These are phyloP conservation scores for Planiliza haematocheilus DNA, from an alignment of 2,113 vertebrate species.

Conservation along the genomic window DNA sequence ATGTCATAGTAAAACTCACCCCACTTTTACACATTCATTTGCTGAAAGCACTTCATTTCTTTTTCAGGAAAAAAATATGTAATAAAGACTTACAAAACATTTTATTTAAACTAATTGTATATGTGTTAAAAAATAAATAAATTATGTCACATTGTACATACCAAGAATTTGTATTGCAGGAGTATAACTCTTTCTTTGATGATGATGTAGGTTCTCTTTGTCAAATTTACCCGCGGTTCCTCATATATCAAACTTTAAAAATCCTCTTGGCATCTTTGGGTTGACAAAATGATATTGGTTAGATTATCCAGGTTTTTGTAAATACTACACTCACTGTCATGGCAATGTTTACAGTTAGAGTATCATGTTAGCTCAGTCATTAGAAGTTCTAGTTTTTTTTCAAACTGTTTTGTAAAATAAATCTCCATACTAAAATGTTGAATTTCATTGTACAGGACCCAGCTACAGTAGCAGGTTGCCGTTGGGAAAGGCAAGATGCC, in stretches of 20 bases:
- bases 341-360: slow-evolving; percentile 68
- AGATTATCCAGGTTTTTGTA: slow-evolving; percentile 70
- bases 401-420: slow-evolving; percentile 70
- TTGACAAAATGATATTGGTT: slow-evolving; percentile 49
- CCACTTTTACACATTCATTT: slow-evolving; percentile 69
- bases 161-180: slow-evolving; percentile 75
- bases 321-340: slow-evolving; percentile 65
- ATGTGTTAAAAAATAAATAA: slow-evolving; percentile 78
- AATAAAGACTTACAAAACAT: slow-evolving; percentile 74
- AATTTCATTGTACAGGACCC: slow-evolving; percentile 88
- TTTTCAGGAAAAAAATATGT: slow-evolving; percentile 77
- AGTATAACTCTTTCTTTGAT: slow-evolving; percentile 71
- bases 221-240: slow-evolving; percentile 58
- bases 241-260: slow-evolving; percentile 47
- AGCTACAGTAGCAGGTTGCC: slow-evolving; percentile 88
- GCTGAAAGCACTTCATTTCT: slow-evolving; percentile 84
- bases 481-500: slow-evolving; percentile 79
- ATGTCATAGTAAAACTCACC: slow-evolving; percentile 63
- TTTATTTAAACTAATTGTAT: slow-evolving; percentile 84
- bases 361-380: slow-evolving; percentile 81
- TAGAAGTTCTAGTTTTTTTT: slow-evolving; percentile 68
- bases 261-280: slow-evolving; percentile 33
- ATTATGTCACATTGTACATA: slow-evolving; percentile 82
- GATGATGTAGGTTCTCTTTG: slow-evolving; percentile 65
- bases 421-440: slow-evolving; percentile 71